Conservation (phyloP, 2,888 invertebrate genomes). For the Pseudeuparius sepicola region DNA sequence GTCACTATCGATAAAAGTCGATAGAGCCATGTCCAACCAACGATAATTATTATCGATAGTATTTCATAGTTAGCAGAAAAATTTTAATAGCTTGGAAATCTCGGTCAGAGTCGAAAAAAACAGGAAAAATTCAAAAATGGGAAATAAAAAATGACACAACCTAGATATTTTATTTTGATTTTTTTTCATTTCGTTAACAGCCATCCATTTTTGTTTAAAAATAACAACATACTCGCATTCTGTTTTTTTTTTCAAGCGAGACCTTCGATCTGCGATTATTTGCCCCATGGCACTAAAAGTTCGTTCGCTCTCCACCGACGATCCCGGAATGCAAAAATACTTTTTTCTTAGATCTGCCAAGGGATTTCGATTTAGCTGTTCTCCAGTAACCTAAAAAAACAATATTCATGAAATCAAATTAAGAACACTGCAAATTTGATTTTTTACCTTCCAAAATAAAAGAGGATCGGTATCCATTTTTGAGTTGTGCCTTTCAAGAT, state of each 20-base stretch:
- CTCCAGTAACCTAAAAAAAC: conserved; percentile 10
- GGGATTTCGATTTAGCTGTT: conserved; percentile 5
- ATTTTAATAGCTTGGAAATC: no score
- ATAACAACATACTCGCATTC: conserved; percentile 7
- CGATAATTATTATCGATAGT: no score
- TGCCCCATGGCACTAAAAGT: conserved; percentile 15
- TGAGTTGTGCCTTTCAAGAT: conserved; percentile 13
- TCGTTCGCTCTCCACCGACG: conserved; percentile 16
- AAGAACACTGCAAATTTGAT: no score
- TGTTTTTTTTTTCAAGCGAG: conserved; percentile 11
- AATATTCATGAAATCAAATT: no score
- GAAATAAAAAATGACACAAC: no score
- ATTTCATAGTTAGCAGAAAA: no score
- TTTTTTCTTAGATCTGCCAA: conserved; percentile 7
- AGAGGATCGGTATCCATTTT: conserved; percentile 11
- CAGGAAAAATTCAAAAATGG: no score
- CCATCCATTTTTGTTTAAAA: conserved; percentile 10
- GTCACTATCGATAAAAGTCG: no score
- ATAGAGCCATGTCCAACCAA: no score
- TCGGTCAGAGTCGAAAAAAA: no score
- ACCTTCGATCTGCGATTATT: conserved; percentile 13
- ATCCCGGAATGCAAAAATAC: conserved; percentile 16
- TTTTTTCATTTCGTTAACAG: background rate
- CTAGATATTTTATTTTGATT: no score
- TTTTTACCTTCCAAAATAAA: conserved; percentile 17